These are phyloP conservation scores for Pteruthius melanotis DNA, from an alignment of 2,113 vertebrate species.

Conservation along the genomic window DNA sequence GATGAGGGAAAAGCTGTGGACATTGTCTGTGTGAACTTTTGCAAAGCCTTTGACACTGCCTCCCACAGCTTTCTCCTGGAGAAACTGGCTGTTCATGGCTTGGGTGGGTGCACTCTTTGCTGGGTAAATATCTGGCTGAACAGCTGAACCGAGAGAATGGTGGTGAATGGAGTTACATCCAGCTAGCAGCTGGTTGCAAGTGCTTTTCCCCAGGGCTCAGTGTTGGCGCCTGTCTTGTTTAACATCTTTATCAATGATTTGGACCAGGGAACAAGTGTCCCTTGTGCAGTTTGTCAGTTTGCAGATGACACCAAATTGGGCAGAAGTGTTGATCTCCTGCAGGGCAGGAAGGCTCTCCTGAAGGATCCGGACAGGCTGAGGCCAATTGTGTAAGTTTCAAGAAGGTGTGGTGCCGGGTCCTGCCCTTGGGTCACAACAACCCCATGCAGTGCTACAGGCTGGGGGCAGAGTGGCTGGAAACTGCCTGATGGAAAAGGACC, in stretches of 20 bases:
- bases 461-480: background rate
- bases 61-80: background rate
- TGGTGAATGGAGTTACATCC: background rate
- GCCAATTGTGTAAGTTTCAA: background rate
- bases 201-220: background rate
- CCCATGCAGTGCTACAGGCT: background rate
- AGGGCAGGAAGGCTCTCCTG: background rate
- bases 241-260: background rate
- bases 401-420: background rate
- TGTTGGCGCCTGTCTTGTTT: background rate
- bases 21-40: background rate
- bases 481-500: background rate
- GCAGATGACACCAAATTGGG: background rate
- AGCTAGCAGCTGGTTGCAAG: background rate
- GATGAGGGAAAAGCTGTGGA: background rate
- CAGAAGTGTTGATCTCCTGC: background rate
- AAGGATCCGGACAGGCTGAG: background rate
- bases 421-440: background rate
- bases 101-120: background rate
- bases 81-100: background rate
- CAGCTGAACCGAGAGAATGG: background rate
- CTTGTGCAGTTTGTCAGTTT: background rate
- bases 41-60: background rate
- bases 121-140: background rate
- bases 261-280: background rate